Conservation (phyloP, 1,140 invertebrate species). For the Eueides isabella region DNA sequence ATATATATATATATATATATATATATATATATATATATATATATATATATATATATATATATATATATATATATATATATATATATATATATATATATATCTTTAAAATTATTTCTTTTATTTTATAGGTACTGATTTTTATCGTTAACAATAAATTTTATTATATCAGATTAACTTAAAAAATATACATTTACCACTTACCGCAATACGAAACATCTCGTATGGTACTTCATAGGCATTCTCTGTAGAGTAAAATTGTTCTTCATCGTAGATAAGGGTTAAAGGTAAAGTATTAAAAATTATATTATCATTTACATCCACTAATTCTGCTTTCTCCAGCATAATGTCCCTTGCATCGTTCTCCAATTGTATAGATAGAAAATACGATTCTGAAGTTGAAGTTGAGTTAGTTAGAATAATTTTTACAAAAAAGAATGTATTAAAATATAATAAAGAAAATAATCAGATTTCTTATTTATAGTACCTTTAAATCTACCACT, state of each 20-base stretch:
- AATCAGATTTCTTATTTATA: background rate
- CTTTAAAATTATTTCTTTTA: too few relatives aligned
- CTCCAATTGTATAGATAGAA: conserved; percentile 25
- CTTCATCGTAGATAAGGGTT: conserved; percentile 22
- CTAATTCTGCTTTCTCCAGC: conserved; percentile 22
- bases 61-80: too few relatives aligned
- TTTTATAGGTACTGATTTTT: too few relatives aligned
- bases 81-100: too few relatives aligned
- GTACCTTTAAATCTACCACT: conserved; percentile 8
- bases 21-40: too few relatives aligned
- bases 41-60: too few relatives aligned
- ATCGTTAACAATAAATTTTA: too few relatives aligned
- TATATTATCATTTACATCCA: conserved; percentile 23
- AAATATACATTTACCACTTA: conserved; percentile 22
- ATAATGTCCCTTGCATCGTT: conserved; percentile 26
- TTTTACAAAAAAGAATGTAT: background rate
- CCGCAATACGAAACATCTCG: conserved; percentile 36
- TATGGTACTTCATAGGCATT: conserved; percentile 24
- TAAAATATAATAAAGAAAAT: background rate
- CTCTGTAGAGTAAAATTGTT: conserved; percentile 35
- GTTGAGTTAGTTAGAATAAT: background rate
- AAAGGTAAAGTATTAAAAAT: conserved; percentile 17
- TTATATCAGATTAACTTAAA: too few relatives aligned
- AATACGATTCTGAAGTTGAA: conserved; percentile 19
- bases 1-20: too few relatives aligned